Percentiles rank a stretch among this genome's conserved stretches.
These are phyloP conservation scores for Cydia amplana DNA, from an alignment of 1,140 invertebrate genomes.

Conservation along the genomic window DNA sequence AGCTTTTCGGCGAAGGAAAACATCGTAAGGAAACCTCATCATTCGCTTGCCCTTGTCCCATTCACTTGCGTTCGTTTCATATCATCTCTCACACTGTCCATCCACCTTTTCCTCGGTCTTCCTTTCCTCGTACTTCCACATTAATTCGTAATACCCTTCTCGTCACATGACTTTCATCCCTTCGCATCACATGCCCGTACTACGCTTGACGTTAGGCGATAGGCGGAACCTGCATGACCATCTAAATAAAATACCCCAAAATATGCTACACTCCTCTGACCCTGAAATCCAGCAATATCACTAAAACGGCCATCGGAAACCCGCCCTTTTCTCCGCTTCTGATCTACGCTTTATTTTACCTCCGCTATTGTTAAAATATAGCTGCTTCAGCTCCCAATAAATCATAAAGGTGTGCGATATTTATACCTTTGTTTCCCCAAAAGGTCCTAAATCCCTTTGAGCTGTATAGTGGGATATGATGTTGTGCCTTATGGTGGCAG, in stretches of 20 bases:
- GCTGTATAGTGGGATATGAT: background rate
- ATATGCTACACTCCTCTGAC: background rate
- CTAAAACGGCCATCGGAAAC: background rate
- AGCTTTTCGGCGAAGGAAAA: no score
- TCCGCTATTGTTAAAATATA: constrained; percentile 6
- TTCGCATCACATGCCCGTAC: no score
- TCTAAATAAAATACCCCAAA: background rate
- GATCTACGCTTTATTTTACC: constrained; percentile 14
- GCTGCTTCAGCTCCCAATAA: constrained; percentile 8
- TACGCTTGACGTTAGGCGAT: no score
- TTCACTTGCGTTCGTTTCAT: no score
- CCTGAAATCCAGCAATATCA: background rate
- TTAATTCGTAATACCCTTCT: no score
- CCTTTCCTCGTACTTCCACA: no score
- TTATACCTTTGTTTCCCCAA: background rate
- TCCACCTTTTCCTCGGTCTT: no score
- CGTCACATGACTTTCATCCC: no score
- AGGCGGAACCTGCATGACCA: no score
- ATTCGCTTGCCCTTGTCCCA: no score
- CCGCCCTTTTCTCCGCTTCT: background rate
- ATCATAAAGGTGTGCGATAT: constrained; percentile 5
- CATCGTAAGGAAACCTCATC: background rate
- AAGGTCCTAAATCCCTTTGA: background rate
- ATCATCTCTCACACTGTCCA: no score
- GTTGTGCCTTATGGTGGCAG: background rate